Evolutionary conservation across 2,888 invertebrate genomes (phyloP), one percentile per base, ranked within the genome.

Genomic region (Orthonevra nobilis): DNA sequence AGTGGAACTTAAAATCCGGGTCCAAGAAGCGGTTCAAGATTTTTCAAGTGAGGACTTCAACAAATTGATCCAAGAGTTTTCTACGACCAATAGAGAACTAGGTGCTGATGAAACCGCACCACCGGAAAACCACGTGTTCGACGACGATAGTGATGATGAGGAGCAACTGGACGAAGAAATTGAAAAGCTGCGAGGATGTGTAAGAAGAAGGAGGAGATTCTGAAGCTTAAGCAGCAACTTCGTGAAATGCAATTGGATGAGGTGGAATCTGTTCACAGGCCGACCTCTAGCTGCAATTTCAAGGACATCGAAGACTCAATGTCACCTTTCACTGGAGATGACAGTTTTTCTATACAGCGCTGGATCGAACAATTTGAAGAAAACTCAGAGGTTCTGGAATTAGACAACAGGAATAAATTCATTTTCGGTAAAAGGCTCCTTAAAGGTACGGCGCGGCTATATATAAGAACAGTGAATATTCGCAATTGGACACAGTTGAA

Each of bases 311-410:
- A 23, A 23, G 20, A 42, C 12, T n/a, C 42, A 1, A n/a, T 42
- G 42, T 10, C 19, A 10, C 5, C 5, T 23, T 4, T 3, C 5
- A 23, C 10, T 10, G n/a, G n/a, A n/a, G 42, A 42, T 7, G 26
- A 44, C 14, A 23, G 26, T 5, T 44, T 6, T 26, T n/a, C n/a
- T n/a, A n/a, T n/a, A n/a, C n/a, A n/a, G n/a, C 14, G 26, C 6
- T 44, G 44, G 26, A 44, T 44, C 3, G 44, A 44, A 6, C 44
- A 44, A 44, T 44, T 44, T 26, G 44, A 44, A 14, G 44, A 44
- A 7, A 3, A 14, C 1, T 26, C 26, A 7, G 44, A 44, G 5
- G 7, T 23, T 2, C 12, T 26, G 9, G 26, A 44, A 7, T 5
- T 32, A 19, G 30, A 30, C 28, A n/a, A 48, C n/a, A 15, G 46